These are phyloP conservation scores for Caenorhabditis brenneri DNA, from an alignment of 1,140 invertebrate genomes.

Conservation along the genomic window DNA sequence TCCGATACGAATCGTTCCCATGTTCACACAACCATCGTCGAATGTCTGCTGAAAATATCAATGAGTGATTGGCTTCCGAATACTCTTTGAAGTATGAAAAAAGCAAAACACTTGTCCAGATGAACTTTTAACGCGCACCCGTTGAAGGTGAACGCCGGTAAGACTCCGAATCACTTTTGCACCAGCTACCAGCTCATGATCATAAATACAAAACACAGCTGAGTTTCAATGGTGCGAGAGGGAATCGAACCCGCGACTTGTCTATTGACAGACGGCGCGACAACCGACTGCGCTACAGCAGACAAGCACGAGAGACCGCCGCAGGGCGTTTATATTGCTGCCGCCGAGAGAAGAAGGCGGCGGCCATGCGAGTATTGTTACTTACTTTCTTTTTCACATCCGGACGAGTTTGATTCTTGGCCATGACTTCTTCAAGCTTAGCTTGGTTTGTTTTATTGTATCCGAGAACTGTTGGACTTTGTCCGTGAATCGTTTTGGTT, in stretches of 20 bases:
- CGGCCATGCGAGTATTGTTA: neutral
- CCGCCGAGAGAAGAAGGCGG: neutral
- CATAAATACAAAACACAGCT: conserved; percentile 39
- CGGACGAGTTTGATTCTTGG: conserved; percentile 67
- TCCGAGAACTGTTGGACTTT: conserved; percentile 88
- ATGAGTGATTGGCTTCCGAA: neutral
- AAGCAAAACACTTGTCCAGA: neutral
- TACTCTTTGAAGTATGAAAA: neutral
- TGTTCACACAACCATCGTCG: conserved; percentile 61
- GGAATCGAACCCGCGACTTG: conserved; percentile 81
- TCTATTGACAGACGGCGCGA: conserved; percentile 76
- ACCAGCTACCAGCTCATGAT: conserved; percentile 36
- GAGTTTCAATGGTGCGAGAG: conserved; percentile 62
- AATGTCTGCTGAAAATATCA: conserved; percentile 51
- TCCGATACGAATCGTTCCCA: conserved; percentile 66
- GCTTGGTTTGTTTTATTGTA: conserved; percentile 88
- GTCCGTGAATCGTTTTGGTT: conserved; percentile 87
- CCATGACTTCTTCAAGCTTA: conserved; percentile 75
- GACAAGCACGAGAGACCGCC: neutral
- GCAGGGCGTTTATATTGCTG: neutral
- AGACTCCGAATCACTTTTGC: conserved; percentile 14
- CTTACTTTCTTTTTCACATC: conserved; percentile 81
- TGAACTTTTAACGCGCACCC: conserved; percentile 45
- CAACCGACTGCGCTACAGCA: conserved; percentile 27
- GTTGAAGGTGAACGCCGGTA: conserved; percentile 4